Conservation (phyloP, 2,113 vertebrate genomes). For the Thamnophis sirtalis region DNA sequence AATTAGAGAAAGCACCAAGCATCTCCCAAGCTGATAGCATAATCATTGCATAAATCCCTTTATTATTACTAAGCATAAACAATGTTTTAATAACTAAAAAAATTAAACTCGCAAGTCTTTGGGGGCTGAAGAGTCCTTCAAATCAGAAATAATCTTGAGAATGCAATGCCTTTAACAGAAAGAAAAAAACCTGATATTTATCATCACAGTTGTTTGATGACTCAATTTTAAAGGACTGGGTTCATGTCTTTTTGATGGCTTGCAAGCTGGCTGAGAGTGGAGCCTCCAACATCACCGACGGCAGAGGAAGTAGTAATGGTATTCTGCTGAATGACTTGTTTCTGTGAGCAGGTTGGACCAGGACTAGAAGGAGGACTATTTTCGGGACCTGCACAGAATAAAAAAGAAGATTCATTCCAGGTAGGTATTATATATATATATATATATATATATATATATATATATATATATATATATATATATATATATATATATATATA, state of each 20-base stretch:
- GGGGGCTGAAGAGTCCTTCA: conserved; percentile 80
- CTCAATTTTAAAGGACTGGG: conserved; percentile 86
- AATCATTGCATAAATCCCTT: conserved; percentile 84
- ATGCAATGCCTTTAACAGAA: conserved; percentile 71
- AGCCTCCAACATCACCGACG: conserved; percentile 83
- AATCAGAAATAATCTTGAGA: conserved; percentile 74
- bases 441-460: too few relatives aligned
- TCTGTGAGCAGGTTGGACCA: conserved; percentile 86
- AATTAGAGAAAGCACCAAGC: conserved; percentile 77
- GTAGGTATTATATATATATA: accelerated
- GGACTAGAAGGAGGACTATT: conserved; percentile 93
- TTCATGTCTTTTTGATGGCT: conserved; percentile 98
- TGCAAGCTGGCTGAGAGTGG: conserved; percentile 83
- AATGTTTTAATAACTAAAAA: conserved; percentile 83
- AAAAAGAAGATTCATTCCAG: conserved; percentile 23
- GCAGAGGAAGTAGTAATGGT: conserved; percentile 97
- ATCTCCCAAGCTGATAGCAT: conserved; percentile 79
- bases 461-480: too few relatives aligned
- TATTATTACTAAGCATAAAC: conserved; percentile 80
- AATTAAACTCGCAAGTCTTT: conserved; percentile 81
- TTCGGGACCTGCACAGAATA: conserved; percentile 86
- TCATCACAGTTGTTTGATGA: conserved; percentile 63
- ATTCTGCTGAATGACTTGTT: conserved; percentile 99
- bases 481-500: too few relatives aligned
- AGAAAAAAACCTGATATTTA: conserved; percentile 63